Evolutionary conservation across 2,797 vertebrate genomes (phyloP), one percentile per base, ranked within the genome.

Genomic region (Semaprochilodus insignis): DNA sequence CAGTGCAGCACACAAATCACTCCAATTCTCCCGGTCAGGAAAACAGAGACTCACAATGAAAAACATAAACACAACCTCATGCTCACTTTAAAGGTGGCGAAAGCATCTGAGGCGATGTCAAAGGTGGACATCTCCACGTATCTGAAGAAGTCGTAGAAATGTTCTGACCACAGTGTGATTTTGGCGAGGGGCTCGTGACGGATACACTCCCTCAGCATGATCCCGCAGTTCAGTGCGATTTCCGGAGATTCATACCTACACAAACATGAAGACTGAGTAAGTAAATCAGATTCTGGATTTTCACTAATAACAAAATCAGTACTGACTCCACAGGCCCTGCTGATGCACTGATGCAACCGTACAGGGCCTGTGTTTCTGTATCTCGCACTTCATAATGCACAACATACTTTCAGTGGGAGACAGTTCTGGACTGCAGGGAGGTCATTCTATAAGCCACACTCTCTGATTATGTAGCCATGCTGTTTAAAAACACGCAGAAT

Each of bases 121-220:
- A 99, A 99, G 0, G 97, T 99, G 81, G 97, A 98, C 97, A 99
- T 98, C 91, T 99, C 98, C 81, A 99, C 98, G 0, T 99, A 99
- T 97, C 96, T 95, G 96, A 99, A 99, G 95, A 99, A 99, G 92
- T 99, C 96, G 0, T 99, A 99, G 92, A 99, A 98, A 86, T 98
- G 97, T 87, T 99, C 97, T 0, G 98, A 97, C 94, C 93, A 97
- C 91, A 99, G 94, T 27, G 97, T 97, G 92, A 99, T 97, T 94
- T 98, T 99, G 86, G 97, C 97, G 88, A 99, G 94, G 0, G 97
- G 97, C 57, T 99, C 98, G 14, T 99, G 97, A 88, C 98, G 91
- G 93, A 99, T 98, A 90, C 98, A 99, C 90, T 99, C 98, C 79
- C 98, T 93, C 90, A 99, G 92, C 97, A 99, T 99, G 91, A 99